These are phyloP conservation scores for Eupelmus urozonus DNA, from an alignment of 2,888 invertebrate genomes.

Conservation along the genomic window DNA sequence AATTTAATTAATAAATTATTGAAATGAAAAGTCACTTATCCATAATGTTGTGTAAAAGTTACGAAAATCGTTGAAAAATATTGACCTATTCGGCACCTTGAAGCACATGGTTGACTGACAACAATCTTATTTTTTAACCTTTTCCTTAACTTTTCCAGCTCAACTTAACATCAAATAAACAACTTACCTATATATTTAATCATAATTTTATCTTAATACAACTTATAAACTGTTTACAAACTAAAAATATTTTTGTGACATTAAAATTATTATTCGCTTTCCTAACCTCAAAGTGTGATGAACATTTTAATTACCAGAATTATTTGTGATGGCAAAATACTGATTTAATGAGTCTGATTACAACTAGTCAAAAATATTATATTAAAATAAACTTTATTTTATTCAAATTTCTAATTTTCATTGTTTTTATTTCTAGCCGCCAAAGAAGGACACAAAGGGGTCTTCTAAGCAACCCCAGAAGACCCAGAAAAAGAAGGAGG, in stretches of 20 bases:
- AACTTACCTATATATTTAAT: no score
- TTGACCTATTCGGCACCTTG: background rate
- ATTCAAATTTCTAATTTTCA: background rate
- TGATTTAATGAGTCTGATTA: constrained; percentile 78
- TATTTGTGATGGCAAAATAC: constrained; percentile 71
- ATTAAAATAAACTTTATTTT: background rate
- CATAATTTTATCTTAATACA: no score
- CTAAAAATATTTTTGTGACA: background rate
- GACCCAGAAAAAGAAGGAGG: constrained; percentile 96
- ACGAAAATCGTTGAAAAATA: constrained; percentile 14
- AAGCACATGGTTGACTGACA: constrained; percentile 49
- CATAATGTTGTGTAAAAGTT: background rate
- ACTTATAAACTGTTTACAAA: no score
- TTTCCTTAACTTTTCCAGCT: no score
- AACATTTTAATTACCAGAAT: constrained; percentile 57
- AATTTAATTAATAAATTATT: background rate
- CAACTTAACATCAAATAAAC: no score
- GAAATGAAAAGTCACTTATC: background rate
- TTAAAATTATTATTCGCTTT: background rate
- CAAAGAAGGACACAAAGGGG: constrained; percentile 94
- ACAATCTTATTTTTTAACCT: constrained; percentile 7
- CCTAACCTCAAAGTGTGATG: constrained; percentile 35
- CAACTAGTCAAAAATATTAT: constrained; percentile 16
- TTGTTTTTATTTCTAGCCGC: constrained; percentile 83
- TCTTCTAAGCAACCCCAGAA: constrained; percentile 95